Conservation (phyloP, 1,140 invertebrate species). For the Microplitis mediator region DNA sequence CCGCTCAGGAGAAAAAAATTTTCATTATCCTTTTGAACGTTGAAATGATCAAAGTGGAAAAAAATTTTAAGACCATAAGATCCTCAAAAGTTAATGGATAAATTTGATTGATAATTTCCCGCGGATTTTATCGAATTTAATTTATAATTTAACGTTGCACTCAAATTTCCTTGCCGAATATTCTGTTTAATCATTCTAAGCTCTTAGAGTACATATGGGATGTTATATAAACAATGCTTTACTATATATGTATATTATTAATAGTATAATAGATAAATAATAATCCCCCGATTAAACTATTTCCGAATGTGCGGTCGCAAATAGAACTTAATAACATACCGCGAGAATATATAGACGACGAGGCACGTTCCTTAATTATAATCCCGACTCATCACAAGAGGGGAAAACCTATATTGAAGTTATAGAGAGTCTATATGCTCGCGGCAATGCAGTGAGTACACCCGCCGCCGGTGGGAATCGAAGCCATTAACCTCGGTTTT, state of each 20-base stretch:
- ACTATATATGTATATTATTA: neutral
- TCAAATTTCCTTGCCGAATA: too few relatives aligned
- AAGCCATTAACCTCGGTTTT: constrained; percentile 35
- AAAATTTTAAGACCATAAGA: neutral
- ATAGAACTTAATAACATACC: neutral
- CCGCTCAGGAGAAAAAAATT: too few relatives aligned
- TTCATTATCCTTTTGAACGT: neutral
- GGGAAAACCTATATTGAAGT: constrained; percentile 8
- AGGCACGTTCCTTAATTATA: neutral
- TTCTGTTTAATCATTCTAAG: too few relatives aligned
- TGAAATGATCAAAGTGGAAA: neutral
- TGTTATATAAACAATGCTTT: too few relatives aligned
- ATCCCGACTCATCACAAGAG: constrained; percentile 2
- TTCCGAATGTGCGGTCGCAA: neutral
- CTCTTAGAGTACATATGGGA: too few relatives aligned
- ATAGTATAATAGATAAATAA: neutral
- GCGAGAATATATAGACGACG: neutral
- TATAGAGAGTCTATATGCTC: constrained; percentile 7
- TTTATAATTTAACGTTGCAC: too few relatives aligned
- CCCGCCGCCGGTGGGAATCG: constrained; percentile 32
- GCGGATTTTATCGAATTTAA: too few relatives aligned
- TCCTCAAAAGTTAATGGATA: neutral
- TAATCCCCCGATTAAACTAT: neutral
- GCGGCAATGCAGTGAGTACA: constrained; percentile 35
- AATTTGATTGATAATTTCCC: too few relatives aligned